phyloP scores from a whole-genome alignment of 2,797 vertebrate species.

The Chaetophractus vellerosus region DNA sequence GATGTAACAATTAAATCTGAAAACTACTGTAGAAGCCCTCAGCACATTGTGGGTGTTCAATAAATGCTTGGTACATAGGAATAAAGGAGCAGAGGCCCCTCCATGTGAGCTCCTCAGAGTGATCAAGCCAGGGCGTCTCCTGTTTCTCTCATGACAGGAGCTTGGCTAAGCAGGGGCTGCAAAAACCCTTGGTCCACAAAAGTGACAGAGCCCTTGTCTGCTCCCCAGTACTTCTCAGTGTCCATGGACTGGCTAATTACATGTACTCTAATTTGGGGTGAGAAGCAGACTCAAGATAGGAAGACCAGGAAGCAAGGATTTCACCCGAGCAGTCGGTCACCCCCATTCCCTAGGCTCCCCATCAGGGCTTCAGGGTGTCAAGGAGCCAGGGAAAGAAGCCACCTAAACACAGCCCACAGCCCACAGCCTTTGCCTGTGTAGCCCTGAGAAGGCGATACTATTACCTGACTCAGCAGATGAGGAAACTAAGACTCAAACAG shows the following conservation, averaged over 20 bases:
- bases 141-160: not conserved
- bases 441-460: not conserved
- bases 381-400: not conserved
- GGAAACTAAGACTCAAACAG: not conserved
- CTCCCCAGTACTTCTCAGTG: not conserved
- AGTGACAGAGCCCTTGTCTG: not conserved
- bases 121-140: not conserved
- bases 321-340: fast-evolving
- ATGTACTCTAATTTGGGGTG: too few species aligned
- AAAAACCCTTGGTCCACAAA: not conserved
- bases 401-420: not conserved
- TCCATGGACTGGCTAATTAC: not conserved
- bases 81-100: not conserved
- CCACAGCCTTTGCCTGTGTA: not conserved
- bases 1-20: not conserved
- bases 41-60: not conserved
- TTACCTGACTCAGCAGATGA: too few species aligned
- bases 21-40: too few species aligned
- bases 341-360: too few species aligned
- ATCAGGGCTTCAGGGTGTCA: not conserved
- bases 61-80: fast-evolving
- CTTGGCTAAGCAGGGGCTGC: not conserved
- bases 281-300: not conserved
- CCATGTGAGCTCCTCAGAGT: not conserved
- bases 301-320: not conserved